phyloP scores from a whole-genome alignment of 2,888 invertebrate species.

The Meghimatium bilineatum region DNA sequence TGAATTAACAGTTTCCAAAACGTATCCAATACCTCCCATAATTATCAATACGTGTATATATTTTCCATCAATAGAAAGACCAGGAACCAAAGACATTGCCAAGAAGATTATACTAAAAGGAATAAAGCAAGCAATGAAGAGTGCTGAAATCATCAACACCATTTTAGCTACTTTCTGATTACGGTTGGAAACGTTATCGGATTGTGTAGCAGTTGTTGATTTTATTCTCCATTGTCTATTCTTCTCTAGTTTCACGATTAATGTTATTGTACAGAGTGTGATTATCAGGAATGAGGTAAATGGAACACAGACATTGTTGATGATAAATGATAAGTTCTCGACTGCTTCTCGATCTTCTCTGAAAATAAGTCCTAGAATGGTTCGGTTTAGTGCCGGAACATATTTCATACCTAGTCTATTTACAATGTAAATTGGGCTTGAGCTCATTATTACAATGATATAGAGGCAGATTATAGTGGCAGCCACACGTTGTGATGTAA shows the following conservation, averaged over 20 bases:
- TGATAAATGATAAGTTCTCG: background rate
- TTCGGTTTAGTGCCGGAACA: background rate
- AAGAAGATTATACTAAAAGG: background rate
- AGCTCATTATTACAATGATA: background rate
- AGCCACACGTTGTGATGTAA: background rate
- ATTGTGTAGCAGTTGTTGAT: background rate
- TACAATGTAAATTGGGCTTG: background rate
- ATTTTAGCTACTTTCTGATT: no score
- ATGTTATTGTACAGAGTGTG: background rate
- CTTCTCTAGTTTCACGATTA: background rate
- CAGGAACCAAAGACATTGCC: background rate
- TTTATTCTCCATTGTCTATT: background rate
- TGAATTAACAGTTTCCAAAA: no score
- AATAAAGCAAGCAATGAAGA: background rate
- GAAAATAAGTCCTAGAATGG: background rate
- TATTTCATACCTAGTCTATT: background rate
- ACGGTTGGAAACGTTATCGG: background rate
- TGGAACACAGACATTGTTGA: background rate
- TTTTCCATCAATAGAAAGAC: background rate
- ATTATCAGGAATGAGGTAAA: background rate
- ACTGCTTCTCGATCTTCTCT: background rate
- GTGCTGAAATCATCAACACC: no score
- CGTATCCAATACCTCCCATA: background rate
- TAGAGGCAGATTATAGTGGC: background rate
- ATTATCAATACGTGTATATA: background rate